Conservation (phyloP, 2,888 invertebrate genomes). For the Perizoma flavofasciatum region DNA sequence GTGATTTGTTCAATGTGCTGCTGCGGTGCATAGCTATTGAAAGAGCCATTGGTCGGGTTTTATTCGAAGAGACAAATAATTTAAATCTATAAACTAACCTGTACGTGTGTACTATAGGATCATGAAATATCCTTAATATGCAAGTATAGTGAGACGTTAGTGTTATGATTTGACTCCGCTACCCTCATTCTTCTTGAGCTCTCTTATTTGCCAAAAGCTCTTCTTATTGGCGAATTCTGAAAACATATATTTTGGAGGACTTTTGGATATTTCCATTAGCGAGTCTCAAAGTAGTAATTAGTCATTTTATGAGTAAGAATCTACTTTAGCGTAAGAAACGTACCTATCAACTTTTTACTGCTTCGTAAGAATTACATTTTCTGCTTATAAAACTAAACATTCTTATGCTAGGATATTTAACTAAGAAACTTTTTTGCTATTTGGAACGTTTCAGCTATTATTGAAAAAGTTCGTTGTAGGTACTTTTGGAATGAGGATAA, state of each 20-base stretch:
- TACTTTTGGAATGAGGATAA: conserved; percentile 38
- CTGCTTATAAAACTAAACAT: conserved; percentile 60
- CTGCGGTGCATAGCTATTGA: conserved; percentile 18
- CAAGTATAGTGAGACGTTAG: conserved; percentile 48
- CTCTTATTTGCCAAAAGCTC: conserved; percentile 57
- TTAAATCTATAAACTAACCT: conserved; percentile 36
- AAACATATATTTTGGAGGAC: conserved; percentile 72
- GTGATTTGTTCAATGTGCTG: background rate
- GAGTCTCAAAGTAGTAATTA: conserved; percentile 61
- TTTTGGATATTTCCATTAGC: conserved; percentile 77
- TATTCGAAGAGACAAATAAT: conserved; percentile 48
- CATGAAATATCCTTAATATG: conserved; percentile 43
- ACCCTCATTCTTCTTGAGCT: conserved; percentile 38
- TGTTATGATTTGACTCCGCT: conserved; percentile 42
- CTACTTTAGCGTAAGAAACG: conserved; percentile 54
- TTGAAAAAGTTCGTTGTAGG: conserved; percentile 36
- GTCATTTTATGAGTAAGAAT: conserved; percentile 51
- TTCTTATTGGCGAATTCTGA: conserved; percentile 59
- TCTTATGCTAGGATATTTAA: conserved; percentile 59
- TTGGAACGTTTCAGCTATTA: conserved; percentile 51
- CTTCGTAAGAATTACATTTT: conserved; percentile 60
- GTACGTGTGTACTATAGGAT: conserved; percentile 30
- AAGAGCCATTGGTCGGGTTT: conserved; percentile 38
- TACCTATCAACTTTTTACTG: conserved; percentile 46
- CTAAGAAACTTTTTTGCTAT: conserved; percentile 49